Evolutionary conservation across 2,888 invertebrate genomes (phyloP), one percentile per base, ranked within the genome.

Genomic region (Drosophila antonietae): DNA sequence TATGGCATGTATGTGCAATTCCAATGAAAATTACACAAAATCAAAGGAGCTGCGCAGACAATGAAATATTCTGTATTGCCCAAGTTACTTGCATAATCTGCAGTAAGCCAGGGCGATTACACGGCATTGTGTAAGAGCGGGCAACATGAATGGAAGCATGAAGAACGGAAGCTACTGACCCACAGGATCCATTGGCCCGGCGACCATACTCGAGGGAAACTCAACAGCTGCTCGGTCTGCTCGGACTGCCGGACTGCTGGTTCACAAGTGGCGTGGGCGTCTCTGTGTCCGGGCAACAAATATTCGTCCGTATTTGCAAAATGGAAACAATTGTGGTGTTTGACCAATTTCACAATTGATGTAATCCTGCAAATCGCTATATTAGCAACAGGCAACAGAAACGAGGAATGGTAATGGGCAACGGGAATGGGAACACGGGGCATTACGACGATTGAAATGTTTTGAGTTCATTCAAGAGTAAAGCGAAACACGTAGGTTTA

Each of bases 281-380:
- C 68, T 66, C 65, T 68, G 75, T 81, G 73, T 72, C 75, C 73
- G 84, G 67, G 78, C 88, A 89, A 89, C 80, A 70, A 68, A 88
- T 90, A 92, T 91, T 90, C 92, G 90, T 92, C 52, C 52, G 52
- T 7, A 52, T 92, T 92, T 90, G 86, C 88, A 81, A 90, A 90
- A 90, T 90, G 90, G 51, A 91, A 90, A 92, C 91, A 92, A 92
- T 92, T 92, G 91, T 75, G 89, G 87, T 92, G 84, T 92, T 92
- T 91, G 89, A 88, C 87, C 87, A 88, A 88, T 88, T 89, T 84
- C 81, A 88, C 90, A 90, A 90, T 89, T 89, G 89, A 84, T 87
- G 90, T 90, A 91, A 91, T 91, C 90, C 89, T 74, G 53, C 75
- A 89, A 86, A 90, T 88, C 80, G 80, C 83, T 72, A 87, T 83